A percentile compares a stretch with the other conserved stretches of the same genome.
These are phyloP conservation scores for Nannobrachium achirus DNA, from an alignment of 2,113 vertebrate genomes.

Conservation along the genomic window DNA sequence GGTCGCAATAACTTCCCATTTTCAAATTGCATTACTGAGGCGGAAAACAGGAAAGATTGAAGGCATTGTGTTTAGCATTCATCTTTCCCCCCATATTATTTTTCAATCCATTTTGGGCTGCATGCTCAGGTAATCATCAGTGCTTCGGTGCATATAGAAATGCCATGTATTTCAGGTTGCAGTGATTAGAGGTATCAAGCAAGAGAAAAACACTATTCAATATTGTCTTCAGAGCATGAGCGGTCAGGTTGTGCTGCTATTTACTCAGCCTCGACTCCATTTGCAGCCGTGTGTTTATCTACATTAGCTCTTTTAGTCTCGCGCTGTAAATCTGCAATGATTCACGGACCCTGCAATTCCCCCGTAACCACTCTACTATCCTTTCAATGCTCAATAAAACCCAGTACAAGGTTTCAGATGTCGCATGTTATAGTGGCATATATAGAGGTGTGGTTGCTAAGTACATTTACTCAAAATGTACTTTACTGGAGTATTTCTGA, in stretches of 20 bases:
- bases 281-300: conserved; percentile 11
- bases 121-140: conserved; percentile 47
- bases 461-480: too few species aligned
- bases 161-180: conserved; percentile 12
- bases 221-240: conserved; percentile 31
- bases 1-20: too few species aligned
- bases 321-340: conserved; percentile 20
- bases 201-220: conserved; percentile 9
- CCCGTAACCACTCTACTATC: conserved; percentile 26
- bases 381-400: conserved; percentile 26
- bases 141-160: conserved; percentile 41
- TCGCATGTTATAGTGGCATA: conserved; percentile 24
- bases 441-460: neutral
- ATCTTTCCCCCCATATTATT: neutral
- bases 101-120: too few species aligned
- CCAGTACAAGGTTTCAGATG: conserved; percentile 26
- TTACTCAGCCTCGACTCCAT: conserved; percentile 25
- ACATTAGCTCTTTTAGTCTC: conserved; percentile 36
- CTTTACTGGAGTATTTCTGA: too few species aligned
- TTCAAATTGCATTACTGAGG: neutral
- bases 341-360: conserved; percentile 21
- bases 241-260: conserved; percentile 9
- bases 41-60: conserved; percentile 9
- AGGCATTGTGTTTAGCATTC: neutral
- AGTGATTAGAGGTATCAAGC: conserved; percentile 12